Evolutionary conservation across 2,797 vertebrate genomes (phyloP).

Genomic region (Amblyopsis hoosieri): DNA sequence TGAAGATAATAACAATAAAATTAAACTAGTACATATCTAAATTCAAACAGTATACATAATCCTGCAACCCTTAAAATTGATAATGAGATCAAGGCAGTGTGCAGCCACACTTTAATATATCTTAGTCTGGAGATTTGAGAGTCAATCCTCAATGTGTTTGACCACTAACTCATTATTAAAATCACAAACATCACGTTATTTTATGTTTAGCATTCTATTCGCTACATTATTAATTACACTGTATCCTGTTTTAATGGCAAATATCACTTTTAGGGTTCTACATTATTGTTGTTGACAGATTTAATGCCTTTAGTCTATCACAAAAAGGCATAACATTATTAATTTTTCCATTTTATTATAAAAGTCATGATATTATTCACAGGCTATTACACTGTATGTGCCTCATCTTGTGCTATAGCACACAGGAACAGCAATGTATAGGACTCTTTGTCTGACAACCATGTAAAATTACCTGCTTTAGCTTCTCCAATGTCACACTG

Average conservation of each 20-base stretch:
- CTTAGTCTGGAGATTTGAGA: no score
- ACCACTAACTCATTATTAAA: no score
- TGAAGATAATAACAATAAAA: no score
- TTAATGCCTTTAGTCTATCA: constrained; percentile 57
- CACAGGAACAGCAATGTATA: constrained; percentile 65
- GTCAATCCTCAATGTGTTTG: no score
- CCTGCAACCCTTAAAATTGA: not conserved
- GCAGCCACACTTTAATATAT: no score
- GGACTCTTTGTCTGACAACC: constrained; percentile 69
- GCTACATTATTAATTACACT: no score
- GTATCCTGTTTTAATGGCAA: no score
- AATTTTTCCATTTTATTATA: constrained; percentile 46
- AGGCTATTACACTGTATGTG: constrained; percentile 36
- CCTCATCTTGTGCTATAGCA: constrained; percentile 38
- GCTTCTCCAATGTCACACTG: constrained; percentile 73
- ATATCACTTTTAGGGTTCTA: no score
- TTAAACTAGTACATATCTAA: no score
- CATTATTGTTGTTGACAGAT: constrained; percentile 60
- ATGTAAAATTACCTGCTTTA: constrained; percentile 77
- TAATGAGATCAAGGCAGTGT: no score
- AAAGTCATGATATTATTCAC: constrained; percentile 62
- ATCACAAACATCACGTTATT: no score
- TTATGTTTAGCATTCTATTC: no score
- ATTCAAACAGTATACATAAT: not conserved
- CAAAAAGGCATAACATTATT: constrained; percentile 55